A percentile compares a stretch with the other conserved stretches of the same genome.
Conservation (phyloP, 2,888 invertebrate species). For the Alentia gelatinosa region DNA sequence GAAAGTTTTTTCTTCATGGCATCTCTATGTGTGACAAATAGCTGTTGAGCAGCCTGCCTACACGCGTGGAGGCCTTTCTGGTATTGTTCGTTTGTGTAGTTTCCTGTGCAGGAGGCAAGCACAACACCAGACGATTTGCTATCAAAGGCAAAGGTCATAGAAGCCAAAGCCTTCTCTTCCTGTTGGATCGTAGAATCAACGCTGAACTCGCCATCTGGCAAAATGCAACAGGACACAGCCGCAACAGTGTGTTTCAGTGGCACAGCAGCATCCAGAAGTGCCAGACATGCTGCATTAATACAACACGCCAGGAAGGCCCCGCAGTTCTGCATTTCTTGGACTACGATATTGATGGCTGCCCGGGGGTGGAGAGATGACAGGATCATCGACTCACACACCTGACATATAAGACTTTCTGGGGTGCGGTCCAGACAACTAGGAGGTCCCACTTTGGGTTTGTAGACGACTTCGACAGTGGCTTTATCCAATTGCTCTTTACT, state of each 20-base stretch:
- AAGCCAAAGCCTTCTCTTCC: constrained; percentile 76
- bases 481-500: constrained; percentile 89
- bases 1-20: constrained; percentile 69
- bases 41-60: constrained; percentile 67
- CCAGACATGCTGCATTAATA: constrained; percentile 91
- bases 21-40: constrained; percentile 75
- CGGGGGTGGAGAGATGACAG: constrained; percentile 89
- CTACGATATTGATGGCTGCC: constrained; percentile 88
- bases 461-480: constrained; percentile 87
- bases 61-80: constrained; percentile 69
- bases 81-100: constrained; percentile 71
- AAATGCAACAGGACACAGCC: constrained; percentile 88
- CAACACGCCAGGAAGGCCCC: constrained; percentile 86
- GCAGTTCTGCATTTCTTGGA: constrained; percentile 92
- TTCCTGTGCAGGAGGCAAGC: constrained; percentile 70
- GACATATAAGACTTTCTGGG: constrained; percentile 88
- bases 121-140: constrained; percentile 72
- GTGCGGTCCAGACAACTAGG: constrained; percentile 87
- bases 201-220: constrained; percentile 83
- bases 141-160: constrained; percentile 75
- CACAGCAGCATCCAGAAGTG: constrained; percentile 91
- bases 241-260: constrained; percentile 91
- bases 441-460: constrained; percentile 88
- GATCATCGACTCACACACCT: constrained; percentile 89
- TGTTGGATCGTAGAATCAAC: constrained; percentile 85